Base-by-base conservation (phyloP, 2,113 vertebrate species). In the Carlito syrichta region DNA sequence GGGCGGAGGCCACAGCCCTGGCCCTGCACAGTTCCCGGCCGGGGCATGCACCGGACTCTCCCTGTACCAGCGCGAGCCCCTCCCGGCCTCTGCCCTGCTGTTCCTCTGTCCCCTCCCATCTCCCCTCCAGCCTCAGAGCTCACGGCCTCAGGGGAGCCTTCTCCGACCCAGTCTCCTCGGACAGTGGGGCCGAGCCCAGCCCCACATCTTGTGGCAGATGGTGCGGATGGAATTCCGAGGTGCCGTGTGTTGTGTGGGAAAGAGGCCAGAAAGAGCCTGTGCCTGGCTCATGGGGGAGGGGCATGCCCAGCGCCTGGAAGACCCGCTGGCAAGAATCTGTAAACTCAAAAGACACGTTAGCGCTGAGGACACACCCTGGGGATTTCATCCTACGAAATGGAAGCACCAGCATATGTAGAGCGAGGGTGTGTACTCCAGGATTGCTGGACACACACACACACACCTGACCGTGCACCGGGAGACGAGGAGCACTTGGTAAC, bases 41-140 rank as follows among this genome's bases (percentile, higher is more conserved):
- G 0, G 0, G 1, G 7, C 2, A 32, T 23, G 2, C 9, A 43
- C 16, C 0, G 14, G 7, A 6, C 68, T 85, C 1, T 50, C 58
- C 23, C 83, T 4, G 56, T 22, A 82, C 5, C 52, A 22, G 27
- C 50, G 5, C 4, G 62, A 19, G 14, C 23, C 16, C 22, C 30
- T n/a, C 30, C 38, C 2, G 9, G 38, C 32, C 38, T 78, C 19
- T 54, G 38, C 50, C 12, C 48, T 84, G 43, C 76, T 32, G 8
- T 74, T 52, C 19, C 50, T 14, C 11, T 0, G 16, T 50, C 25
- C 45, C 17, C 52, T 66, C 8, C 50, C 30, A n/a, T 19, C 30
- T 58, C 35, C 17, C n/a, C 63, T 71, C 32, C 27, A 52, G 40
- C 43, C 45, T 19, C 40, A 22, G 63, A 45, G 23, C 13, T 48